Conservation (phyloP, 2,113 vertebrate species). For the Silurus glanis region DNA sequence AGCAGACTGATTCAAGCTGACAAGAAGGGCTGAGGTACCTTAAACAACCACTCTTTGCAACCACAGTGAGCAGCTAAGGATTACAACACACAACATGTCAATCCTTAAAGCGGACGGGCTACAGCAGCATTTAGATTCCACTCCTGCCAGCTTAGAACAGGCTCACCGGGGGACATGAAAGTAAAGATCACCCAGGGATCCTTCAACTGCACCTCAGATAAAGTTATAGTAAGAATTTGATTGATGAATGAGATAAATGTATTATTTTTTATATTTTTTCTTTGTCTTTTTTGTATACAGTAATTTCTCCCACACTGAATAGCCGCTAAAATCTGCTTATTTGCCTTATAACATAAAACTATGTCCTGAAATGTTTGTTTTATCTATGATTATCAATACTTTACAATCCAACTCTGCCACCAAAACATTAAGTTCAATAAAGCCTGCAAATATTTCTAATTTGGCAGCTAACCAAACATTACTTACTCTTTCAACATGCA, state of each 20-base stretch:
- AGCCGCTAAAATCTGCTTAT: no score
- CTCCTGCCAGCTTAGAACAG: neutral
- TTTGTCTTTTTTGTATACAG: no score
- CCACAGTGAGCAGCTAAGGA: neutral
- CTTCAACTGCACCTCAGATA: neutral
- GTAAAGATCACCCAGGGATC: neutral
- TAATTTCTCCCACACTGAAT: no score
- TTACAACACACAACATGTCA: neutral
- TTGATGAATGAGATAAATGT: no score
- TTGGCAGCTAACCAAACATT: neutral
- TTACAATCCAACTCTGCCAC: neutral
- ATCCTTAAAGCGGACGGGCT: neutral
- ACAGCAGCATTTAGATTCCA: neutral
- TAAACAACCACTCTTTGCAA: neutral
- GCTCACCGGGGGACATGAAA: neutral
- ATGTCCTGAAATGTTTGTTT: neutral
- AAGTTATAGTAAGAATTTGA: no score
- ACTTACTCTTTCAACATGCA: neutral
- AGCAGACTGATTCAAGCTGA: neutral
- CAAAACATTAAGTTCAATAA: neutral
- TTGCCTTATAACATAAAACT: no score
- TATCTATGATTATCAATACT: neutral
- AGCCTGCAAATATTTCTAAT: neutral
- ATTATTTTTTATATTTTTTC: no score
- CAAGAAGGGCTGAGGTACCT: neutral